Base-by-base conservation (phyloP, 2,888 invertebrate genomes). In the Gisinianus flammeolus region DNA sequence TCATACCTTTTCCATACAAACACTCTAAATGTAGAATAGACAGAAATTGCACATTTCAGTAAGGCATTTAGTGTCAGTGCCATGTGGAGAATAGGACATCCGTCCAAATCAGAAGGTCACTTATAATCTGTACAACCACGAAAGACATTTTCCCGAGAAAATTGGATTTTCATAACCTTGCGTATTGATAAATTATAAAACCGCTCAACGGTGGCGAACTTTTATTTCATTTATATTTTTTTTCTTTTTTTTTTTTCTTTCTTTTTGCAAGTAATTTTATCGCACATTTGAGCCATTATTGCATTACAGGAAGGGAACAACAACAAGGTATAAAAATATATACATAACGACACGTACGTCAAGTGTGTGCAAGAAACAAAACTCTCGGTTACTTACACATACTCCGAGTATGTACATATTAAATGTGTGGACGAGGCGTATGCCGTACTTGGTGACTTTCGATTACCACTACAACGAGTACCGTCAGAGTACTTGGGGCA, bases 131-230 rank as follows among this genome's bases (percentile, higher is more conserved):
- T 69, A 58, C 72, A 80, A 76, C 80, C 80, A 66, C 80, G 71
- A 78, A 56, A 76, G 73, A 78, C 71, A 78, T 70, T 80, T 79
- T 71, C 64, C 78, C 73, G 70, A 78, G 75, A 71, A 78, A 80
- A 78, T 78, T 76, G 64, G 68, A 69, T 72, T 79, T 79, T 80
- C 77, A 77, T 74, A 81, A 79, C 81, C 81, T 81, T 81, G 79
- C 52, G 22, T 68, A 74, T 44, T 79, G 73, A 44, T 33, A 73
- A 77, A 56, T 24, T 72, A 24, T 54, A 62, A 54, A 70, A 58
- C 44, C 26, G 31, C 35, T 77, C 62, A 62, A 52, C 35, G 24
- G 64, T 62, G 68, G 54, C 31, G 30, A 71, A 58, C 56, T 22
- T 30, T 69, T 24, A 31, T 10, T 16, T 8, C 8, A 66, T 6